Conservation (phyloP, 1,140 invertebrate species). For the Neoseiulus cucumeris region DNA sequence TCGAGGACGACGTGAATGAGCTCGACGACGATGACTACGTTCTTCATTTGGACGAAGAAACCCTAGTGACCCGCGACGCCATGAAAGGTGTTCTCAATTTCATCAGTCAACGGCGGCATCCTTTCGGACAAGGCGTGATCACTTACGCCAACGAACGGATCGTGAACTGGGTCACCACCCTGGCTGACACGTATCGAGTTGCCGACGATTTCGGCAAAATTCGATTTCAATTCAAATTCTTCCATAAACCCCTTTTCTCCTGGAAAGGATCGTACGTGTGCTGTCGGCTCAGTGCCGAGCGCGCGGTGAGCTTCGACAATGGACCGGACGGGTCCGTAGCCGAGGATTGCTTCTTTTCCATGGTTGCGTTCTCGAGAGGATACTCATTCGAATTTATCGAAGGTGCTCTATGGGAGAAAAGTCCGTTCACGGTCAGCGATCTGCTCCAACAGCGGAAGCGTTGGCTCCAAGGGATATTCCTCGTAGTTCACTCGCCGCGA, state of each 20-base stretch:
- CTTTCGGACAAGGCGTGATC: constrained; percentile 92
- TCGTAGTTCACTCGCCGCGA: constrained; percentile 70
- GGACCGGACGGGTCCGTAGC: constrained; percentile 35
- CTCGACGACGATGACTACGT: constrained; percentile 82
- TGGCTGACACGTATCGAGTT: constrained; percentile 87
- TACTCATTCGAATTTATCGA: constrained; percentile 32
- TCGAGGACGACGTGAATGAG: constrained; percentile 73
- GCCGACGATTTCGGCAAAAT: constrained; percentile 93
- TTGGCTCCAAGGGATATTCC: constrained; percentile 75
- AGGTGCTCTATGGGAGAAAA: constrained; percentile 42
- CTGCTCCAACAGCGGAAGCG: constrained; percentile 86
- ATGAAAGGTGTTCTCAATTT: constrained; percentile 81
- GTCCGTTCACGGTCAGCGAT: constrained; percentile 78
- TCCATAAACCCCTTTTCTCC: constrained; percentile 85
- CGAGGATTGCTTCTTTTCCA: constrained; percentile 36
- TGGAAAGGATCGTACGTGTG: constrained; percentile 57
- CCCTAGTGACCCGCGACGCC: constrained; percentile 75
- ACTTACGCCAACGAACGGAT: constrained; percentile 90
- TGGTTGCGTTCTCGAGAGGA: constrained; percentile 30
- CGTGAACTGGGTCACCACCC: constrained; percentile 87
- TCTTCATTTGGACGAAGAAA: constrained; percentile 94
- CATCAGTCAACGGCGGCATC: constrained; percentile 76
- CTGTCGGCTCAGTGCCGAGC: constrained; percentile 30
- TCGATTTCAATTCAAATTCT: constrained; percentile 70
- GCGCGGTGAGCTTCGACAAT: constrained; percentile 33